Base-by-base conservation (phyloP, 2,797 vertebrate species). In the Hipposideros larvatus region DNA sequence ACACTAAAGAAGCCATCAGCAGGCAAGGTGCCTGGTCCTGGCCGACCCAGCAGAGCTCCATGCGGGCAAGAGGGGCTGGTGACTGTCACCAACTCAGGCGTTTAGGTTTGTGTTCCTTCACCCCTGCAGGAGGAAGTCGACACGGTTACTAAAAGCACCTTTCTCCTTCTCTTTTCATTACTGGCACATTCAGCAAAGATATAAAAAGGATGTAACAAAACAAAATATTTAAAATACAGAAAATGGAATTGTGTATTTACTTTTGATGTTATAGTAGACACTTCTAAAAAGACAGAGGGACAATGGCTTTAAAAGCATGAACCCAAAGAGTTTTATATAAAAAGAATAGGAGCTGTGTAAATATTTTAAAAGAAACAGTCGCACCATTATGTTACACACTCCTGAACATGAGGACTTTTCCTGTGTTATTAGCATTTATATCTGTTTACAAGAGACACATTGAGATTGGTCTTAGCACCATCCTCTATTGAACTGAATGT, bases 1-100 rank as follows among this genome's bases (percentile, higher is more conserved):
- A 10, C 48, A 59, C 43, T 37, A 18, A 87, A n/a, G 43, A 73
- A 51, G 41, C 24, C 1, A 5, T 41, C n/a, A 31, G 21, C 80
- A 22, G 46, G 24, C 28, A 10, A 59, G 65, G 11, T 22, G 13
- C 2, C 18, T 2, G 37, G 15, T 61, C 31, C 11, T 48, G 59
- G 61, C 43, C 6, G 11, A 14, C 2, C 15, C n/a, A 3, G 15
- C 11, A 15, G 46, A 31, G 1, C 13, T 18, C 53, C 13, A 0
- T 11, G 19, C 11, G 2, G 15, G 5, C 26, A 22, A 71, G 19
- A 14, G 31, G 3, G 2, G 1, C 22, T 19, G 0, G 0, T 11
- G 59, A 19, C 41, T 19, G 15, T 34, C 19, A 7, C 21, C 18
- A 15, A 11, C 78, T 57, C 46, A 65, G 34, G 87, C 24, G 21